Evolutionary conservation across 2,797 vertebrate species (phyloP).

Genomic region (Staurois parvus): DNA sequence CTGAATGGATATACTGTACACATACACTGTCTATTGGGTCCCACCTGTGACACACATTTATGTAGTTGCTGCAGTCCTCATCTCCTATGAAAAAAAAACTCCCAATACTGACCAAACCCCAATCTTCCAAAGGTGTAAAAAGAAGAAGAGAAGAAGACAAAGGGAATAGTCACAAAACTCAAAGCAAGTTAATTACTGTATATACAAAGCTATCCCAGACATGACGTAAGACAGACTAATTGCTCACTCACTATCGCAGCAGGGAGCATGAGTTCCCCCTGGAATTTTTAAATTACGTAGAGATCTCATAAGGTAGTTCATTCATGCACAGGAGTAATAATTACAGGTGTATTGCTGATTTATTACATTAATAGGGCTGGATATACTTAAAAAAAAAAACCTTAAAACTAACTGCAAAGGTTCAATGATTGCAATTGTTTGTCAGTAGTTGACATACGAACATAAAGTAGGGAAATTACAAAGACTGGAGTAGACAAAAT

Average conservation of each 20-base stretch:
- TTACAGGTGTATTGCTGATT: constrained; percentile 13
- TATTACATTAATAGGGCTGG: background rate
- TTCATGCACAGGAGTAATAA: constrained; percentile 28
- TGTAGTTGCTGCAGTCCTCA: no score
- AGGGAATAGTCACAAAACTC: background rate
- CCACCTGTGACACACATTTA: no score
- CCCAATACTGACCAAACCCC: background rate
- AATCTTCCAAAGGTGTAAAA: background rate
- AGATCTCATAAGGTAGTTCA: constrained; percentile 6
- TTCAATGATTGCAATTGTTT: no score
- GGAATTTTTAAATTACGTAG: constrained; percentile 23
- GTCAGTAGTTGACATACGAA: no score
- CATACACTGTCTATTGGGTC: no score
- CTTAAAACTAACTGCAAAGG: no score
- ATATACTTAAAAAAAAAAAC: background rate
- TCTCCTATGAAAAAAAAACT: no score
- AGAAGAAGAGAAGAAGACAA: background rate
- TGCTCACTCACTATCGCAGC: constrained; percentile 5
- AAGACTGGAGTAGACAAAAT: no score
- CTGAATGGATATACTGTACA: no score
- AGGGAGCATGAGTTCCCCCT: constrained; percentile 22
- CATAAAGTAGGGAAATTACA: no score
- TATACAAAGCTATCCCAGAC: constrained; percentile 21
- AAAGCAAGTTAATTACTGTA: constrained; percentile 7
- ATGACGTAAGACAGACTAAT: constrained; percentile 44